Conservation (phyloP, 2,113 vertebrate genomes). For the Chaetura pelagica region DNA sequence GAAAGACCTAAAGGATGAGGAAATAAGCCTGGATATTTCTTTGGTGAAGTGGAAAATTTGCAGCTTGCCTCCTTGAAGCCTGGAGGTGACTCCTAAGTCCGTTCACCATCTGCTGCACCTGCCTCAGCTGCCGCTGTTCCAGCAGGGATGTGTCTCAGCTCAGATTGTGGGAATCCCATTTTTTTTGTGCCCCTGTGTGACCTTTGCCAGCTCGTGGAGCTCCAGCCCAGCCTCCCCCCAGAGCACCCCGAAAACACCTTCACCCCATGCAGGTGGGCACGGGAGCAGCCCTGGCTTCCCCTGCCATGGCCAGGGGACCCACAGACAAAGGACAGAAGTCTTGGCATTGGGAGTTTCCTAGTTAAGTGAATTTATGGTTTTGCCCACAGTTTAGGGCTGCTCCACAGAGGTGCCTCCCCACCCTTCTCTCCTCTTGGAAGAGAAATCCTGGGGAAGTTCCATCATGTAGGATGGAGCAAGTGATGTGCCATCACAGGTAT, state of each 20-base stretch:
- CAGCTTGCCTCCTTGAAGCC: neutral
- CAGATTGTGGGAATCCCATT: neutral
- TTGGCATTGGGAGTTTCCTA: neutral
- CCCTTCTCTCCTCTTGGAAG: neutral
- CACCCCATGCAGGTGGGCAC: too few species aligned
- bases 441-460: conserved; percentile 14
- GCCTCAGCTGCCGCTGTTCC: neutral
- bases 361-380: neutral
- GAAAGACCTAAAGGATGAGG: neutral
- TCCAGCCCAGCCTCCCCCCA: neutral
- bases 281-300: too few species aligned
- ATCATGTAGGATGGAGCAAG: neutral
- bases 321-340: neutral
- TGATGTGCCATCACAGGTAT: neutral
- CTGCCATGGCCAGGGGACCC: neutral
- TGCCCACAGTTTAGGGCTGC: neutral
- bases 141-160: neutral
- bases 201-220: neutral
- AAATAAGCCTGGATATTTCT: neutral
- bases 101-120: neutral
- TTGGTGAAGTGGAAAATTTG: neutral
- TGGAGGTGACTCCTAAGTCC: neutral
- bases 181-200: fast-evolving
- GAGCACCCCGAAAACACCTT: neutral
- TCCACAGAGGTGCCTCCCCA: neutral